Evolutionary conservation across 2,888 invertebrate species (phyloP).

Genomic region (Aspidiotus rigidus): DNA sequence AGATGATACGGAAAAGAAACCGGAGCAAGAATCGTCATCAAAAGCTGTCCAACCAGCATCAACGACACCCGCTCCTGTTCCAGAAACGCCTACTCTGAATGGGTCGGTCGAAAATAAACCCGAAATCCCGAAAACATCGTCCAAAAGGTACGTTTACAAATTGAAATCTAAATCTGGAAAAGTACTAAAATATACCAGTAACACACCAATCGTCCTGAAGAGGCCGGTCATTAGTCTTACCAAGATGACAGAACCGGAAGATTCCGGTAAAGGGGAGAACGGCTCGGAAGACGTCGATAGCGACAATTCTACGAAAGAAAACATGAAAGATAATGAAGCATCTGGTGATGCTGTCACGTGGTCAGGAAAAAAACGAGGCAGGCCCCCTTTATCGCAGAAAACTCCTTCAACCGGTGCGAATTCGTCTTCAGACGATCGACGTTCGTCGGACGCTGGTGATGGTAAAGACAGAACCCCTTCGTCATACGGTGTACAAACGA

Average conservation of each 20-base stretch:
- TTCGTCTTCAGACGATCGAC: background rate
- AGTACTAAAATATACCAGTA: slow-evolving; percentile 22
- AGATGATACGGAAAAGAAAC: slow-evolving; percentile 19
- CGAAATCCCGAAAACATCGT: background rate
- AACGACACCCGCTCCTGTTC: background rate
- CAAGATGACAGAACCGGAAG: slow-evolving; percentile 6
- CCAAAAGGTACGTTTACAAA: slow-evolving; percentile 22
- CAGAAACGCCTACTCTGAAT: background rate
- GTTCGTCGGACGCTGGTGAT: slow-evolving; percentile 6
- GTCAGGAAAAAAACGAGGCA: background rate
- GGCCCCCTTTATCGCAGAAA: slow-evolving; percentile 13
- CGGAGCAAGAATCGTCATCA: background rate
- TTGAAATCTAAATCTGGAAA: slow-evolving; percentile 27
- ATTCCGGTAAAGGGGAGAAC: background rate
- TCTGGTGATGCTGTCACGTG: background rate
- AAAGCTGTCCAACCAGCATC: background rate
- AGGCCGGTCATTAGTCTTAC: slow-evolving; percentile 7
- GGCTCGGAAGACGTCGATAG: slow-evolving; percentile 5
- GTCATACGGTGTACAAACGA: slow-evolving; percentile 29
- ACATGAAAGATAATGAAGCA: slow-evolving; percentile 15
- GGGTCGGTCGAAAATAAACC: background rate
- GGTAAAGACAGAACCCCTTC: background rate
- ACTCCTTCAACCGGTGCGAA: background rate
- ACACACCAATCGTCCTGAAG: slow-evolving; percentile 18
- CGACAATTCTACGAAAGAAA: slow-evolving; percentile 24